Percentiles rank a stretch among this genome's conserved stretches.
These are phyloP conservation scores for Hipposideros armiger DNA, from an alignment of 2,113 vertebrate genomes.

Conservation along the genomic window DNA sequence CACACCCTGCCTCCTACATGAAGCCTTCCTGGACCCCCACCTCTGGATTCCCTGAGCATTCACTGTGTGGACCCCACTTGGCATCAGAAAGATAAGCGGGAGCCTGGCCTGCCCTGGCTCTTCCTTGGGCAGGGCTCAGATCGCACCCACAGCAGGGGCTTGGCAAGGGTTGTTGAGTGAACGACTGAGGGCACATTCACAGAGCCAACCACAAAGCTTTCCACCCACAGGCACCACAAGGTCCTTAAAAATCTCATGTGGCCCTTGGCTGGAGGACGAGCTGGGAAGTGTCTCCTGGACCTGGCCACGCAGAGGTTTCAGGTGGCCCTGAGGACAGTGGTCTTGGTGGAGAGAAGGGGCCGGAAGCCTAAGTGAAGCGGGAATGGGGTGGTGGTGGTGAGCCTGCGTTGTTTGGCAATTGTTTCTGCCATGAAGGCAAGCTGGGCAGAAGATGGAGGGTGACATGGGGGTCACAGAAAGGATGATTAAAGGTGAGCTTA, in stretches of 20 bases:
- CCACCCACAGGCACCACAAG: no score
- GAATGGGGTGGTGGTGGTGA: rapidly evolving
- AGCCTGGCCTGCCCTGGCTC: background rate
- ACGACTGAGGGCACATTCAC: background rate
- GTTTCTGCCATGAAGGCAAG: background rate
- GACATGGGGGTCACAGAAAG: background rate
- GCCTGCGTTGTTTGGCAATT: rapidly evolving
- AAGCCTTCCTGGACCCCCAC: background rate
- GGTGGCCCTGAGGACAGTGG: background rate
- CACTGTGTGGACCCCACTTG: background rate
- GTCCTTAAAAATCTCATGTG: background rate
- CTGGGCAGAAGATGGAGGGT: no score
- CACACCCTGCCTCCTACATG: background rate
- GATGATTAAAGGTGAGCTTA: background rate
- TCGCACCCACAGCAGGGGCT: no score
- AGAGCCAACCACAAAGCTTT: background rate
- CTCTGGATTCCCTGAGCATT: background rate
- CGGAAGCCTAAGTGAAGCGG: background rate
- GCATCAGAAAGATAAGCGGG: no score
- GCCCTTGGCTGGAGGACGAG: background rate
- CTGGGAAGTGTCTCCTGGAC: background rate
- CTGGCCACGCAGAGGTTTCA: background rate
- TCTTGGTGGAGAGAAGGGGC: background rate
- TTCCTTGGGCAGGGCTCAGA: background rate
- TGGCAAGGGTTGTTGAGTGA: background rate